These are phyloP conservation scores for Cremastinae sp. DNA, from an alignment of 2,888 invertebrate genomes.

Conservation along the genomic window DNA sequence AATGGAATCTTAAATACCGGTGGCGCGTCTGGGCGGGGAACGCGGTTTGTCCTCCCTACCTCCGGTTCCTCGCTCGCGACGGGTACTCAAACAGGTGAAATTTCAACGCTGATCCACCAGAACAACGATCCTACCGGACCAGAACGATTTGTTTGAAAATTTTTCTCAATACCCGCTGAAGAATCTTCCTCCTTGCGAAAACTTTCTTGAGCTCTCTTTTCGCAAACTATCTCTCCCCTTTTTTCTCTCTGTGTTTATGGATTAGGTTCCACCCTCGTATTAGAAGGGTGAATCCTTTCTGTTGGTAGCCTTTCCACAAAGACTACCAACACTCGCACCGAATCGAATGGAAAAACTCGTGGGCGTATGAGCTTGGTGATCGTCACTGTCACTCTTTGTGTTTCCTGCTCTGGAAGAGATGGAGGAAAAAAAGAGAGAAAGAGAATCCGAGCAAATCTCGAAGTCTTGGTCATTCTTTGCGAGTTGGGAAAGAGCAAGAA, in stretches of 20 bases:
- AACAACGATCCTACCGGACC: constrained; percentile 13
- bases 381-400: constrained; percentile 9
- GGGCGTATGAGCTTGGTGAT: constrained; percentile 56
- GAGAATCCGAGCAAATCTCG: constrained; percentile 36
- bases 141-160: constrained; percentile 31
- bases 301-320: constrained; percentile 42
- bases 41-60: constrained; percentile 1
- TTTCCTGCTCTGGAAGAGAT: constrained; percentile 26
- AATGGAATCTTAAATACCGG: constrained; percentile 69
- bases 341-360: constrained; percentile 22
- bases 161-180: neutral
- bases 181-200: neutral
- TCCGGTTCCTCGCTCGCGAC: neutral
- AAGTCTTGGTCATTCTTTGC: constrained; percentile 4
- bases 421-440: neutral
- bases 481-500: constrained; percentile 6
- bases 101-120: constrained; percentile 34
- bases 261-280: constrained; percentile 45
- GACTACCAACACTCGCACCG: constrained; percentile 1
- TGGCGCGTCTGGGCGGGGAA: constrained; percentile 54
- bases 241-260: constrained; percentile 54
- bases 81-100: constrained; percentile 56
- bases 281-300: constrained; percentile 33
- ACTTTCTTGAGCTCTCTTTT: constrained; percentile 7
- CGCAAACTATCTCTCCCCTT: constrained; percentile 2